These are phyloP conservation scores for Cryptocephalus primarius DNA, from an alignment of 2,888 invertebrate genomes.

Conservation along the genomic window DNA sequence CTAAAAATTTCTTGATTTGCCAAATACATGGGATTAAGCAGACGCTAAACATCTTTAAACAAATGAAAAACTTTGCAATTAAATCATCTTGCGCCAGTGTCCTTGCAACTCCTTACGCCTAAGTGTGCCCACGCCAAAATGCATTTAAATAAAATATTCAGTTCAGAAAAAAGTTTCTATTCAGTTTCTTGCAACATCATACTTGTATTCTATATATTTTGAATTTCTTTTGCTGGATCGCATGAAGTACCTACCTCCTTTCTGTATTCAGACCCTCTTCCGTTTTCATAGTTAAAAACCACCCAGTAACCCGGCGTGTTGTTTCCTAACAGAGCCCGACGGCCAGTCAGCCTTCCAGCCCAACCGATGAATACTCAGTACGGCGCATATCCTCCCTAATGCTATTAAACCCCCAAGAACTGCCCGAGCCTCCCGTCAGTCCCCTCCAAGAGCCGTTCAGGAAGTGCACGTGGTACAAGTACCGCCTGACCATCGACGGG, in stretches of 20 bases:
- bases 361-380: conserved; percentile 43
- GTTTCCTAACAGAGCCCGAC: conserved; percentile 30
- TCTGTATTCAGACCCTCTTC: background rate
- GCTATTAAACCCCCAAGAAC: conserved; percentile 41
- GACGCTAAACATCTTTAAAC: too few relatives aligned
- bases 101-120: too few relatives aligned
- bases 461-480: conserved; percentile 52
- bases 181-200: background rate
- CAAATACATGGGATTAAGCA: too few relatives aligned
- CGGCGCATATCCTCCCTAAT: conserved; percentile 49
- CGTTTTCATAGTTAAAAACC: too few relatives aligned
- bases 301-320: background rate
- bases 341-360: conserved; percentile 36
- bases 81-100: too few relatives aligned
- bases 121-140: too few relatives aligned
- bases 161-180: too few relatives aligned
- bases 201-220: background rate
- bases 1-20: too few relatives aligned
- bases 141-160: too few relatives aligned
- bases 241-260: background rate
- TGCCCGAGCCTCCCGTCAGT: conserved; percentile 16
- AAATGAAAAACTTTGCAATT: too few relatives aligned
- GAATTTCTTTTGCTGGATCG: background rate
- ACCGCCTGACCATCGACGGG: conserved; percentile 42
- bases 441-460: conserved; percentile 13